Evolutionary conservation across 2,113 vertebrate genomes (phyloP).

Genomic region (Coreoperca whiteheadi): DNA sequence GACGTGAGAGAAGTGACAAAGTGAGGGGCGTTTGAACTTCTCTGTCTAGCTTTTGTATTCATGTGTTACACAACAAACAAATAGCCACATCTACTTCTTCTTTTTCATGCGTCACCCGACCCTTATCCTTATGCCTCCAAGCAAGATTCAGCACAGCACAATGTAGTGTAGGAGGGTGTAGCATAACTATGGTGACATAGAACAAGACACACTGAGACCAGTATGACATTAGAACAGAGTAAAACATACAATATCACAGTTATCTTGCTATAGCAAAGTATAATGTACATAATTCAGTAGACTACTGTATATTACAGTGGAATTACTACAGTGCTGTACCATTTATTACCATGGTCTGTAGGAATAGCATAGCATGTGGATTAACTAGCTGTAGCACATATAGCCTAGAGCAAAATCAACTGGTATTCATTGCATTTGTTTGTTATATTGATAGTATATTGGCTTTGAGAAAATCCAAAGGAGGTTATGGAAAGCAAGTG

Average conservation of each 20-base stretch:
- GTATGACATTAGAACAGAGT: slow-evolving; percentile 3
- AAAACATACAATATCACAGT: background rate
- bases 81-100: too few relatives aligned
- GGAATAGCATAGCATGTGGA: background rate
- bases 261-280: background rate
- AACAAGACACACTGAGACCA: background rate
- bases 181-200: background rate
- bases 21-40: too few relatives aligned
- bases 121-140: too few relatives aligned
- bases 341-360: background rate
- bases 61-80: too few relatives aligned
- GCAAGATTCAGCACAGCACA: too few relatives aligned
- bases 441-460: slow-evolving; percentile 30
- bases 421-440: slow-evolving; percentile 19
- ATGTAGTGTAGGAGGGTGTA: background rate
- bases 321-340: background rate
- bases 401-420: slow-evolving; percentile 12
- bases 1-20: too few relatives aligned
- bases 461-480: slow-evolving; percentile 11
- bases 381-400: background rate
- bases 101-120: too few relatives aligned
- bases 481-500: background rate
- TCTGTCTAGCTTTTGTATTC: too few relatives aligned
- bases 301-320: background rate
- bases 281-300: background rate